These are phyloP conservation scores for Epinotia nisella DNA, from an alignment of 2,888 invertebrate species.

Conservation along the genomic window DNA sequence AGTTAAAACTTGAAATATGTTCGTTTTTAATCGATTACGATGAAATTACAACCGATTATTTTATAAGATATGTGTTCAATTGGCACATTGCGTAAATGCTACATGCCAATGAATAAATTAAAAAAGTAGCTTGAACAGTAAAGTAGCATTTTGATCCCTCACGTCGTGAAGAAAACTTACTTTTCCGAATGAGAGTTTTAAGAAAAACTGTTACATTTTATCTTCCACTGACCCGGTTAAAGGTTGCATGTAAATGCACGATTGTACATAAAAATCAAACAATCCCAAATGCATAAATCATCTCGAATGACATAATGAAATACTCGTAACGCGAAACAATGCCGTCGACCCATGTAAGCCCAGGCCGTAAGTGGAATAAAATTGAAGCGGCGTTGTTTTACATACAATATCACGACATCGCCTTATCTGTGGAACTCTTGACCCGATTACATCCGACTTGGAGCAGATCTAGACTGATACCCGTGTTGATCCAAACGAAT, in stretches of 20 bases:
- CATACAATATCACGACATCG: constrained; percentile 68
- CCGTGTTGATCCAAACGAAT: constrained; percentile 8
- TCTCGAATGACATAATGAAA: constrained; percentile 11
- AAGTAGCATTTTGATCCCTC: too few species aligned
- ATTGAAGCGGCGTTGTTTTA: constrained; percentile 63
- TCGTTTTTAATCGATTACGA: too few species aligned
- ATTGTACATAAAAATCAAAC: background rate
- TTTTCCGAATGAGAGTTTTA: too few species aligned
- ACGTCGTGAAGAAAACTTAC: too few species aligned
- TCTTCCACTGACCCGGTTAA: background rate
- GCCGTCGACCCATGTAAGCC: constrained; percentile 21
- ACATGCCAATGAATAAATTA: too few species aligned
- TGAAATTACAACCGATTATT: too few species aligned
- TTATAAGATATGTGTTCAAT: too few species aligned
- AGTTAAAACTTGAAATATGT: too few species aligned
- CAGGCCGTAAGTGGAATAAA: constrained; percentile 59
- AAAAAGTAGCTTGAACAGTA: too few species aligned
- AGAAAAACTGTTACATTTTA: too few species aligned
- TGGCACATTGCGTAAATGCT: too few species aligned
- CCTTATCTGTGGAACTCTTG: constrained; percentile 64
- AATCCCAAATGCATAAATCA: constrained; percentile 9
- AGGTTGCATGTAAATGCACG: constrained; percentile 2
- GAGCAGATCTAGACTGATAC: constrained; percentile 26
- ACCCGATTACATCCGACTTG: constrained; percentile 61
- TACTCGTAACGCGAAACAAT: constrained; percentile 28